phyloP scores from a whole-genome alignment of 64 coral and sea anemone species.

The Porites lutea region DNA sequence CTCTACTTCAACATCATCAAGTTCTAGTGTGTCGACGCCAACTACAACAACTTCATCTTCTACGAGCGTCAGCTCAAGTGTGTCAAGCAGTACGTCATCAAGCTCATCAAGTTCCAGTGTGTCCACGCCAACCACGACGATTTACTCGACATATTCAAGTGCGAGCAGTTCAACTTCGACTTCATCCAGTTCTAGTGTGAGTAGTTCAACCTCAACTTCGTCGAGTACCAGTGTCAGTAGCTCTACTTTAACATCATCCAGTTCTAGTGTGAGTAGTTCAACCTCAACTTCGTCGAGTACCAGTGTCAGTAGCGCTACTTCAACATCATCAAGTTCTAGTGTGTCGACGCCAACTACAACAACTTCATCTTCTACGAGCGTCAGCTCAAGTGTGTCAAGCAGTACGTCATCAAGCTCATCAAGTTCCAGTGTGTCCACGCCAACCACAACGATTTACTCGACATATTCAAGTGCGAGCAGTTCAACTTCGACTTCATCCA shows the following conservation, averaged over 20 bases:
- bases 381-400: not conserved
- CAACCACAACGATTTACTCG: slow-evolving; percentile 26
- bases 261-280: too few species aligned
- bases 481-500: slow-evolving; percentile 24
- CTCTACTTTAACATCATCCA: too few species aligned
- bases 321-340: too few species aligned
- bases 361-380: slow-evolving; percentile 1
- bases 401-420: not conserved
- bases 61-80: not conserved
- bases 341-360: not conserved
- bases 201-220: slow-evolving; percentile 10
- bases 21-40: slow-evolving; percentile 8
- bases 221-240: too few species aligned
- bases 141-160: not conserved
- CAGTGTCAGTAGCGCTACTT: too few species aligned
- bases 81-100: not conserved
- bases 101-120: not conserved
- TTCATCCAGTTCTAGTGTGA: not conserved
- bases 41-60: not conserved
- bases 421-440: slow-evolving; percentile 8
- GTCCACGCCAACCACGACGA: not conserved
- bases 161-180: not conserved
- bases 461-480: not conserved
- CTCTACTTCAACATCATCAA: not conserved
- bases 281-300: too few species aligned